Percentiles rank a stretch among this genome's conserved stretches.
These are phyloP conservation scores for Podarcis lilfordi DNA, from an alignment of 2,797 vertebrate genomes.

Conservation along the genomic window DNA sequence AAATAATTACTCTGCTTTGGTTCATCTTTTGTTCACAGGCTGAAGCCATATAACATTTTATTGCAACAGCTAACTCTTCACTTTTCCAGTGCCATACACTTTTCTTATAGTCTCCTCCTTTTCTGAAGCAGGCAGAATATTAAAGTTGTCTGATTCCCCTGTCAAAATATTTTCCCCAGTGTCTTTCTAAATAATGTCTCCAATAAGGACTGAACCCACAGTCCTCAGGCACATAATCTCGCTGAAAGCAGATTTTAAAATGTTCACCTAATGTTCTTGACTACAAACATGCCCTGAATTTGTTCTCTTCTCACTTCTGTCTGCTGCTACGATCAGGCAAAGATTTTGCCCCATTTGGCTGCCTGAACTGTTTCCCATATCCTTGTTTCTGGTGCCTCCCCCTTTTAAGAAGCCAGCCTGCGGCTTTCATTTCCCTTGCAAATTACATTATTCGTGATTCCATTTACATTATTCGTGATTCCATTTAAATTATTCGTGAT, in stretches of 20 bases:
- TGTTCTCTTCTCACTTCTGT: conserved; percentile 16
- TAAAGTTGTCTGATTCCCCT: background rate
- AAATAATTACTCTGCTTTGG: background rate
- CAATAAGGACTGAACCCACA: background rate
- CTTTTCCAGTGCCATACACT: background rate
- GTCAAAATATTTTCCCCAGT: background rate
- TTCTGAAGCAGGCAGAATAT: background rate
- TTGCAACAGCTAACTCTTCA: background rate
- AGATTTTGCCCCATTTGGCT: background rate
- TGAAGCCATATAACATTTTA: background rate
- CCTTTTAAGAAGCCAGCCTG: background rate
- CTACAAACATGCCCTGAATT: conserved; percentile 15
- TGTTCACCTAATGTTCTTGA: conserved; percentile 4
- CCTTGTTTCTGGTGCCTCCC: background rate
- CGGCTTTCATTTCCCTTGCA: conserved; percentile 16
- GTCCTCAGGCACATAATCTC: background rate
- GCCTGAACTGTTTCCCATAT: conserved; percentile 14
- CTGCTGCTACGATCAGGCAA: conserved; percentile 2
- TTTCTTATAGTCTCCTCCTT: background rate
- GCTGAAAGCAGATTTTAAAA: background rate
- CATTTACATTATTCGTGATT: too few species aligned
- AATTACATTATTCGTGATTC: conserved; percentile 7
- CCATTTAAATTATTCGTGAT: conserved; percentile 4
- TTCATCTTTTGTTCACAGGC: background rate
- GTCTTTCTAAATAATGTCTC: conserved; percentile 1